Conservation (phyloP, 2,113 vertebrate species). For the Pandion haliaetus region DNA sequence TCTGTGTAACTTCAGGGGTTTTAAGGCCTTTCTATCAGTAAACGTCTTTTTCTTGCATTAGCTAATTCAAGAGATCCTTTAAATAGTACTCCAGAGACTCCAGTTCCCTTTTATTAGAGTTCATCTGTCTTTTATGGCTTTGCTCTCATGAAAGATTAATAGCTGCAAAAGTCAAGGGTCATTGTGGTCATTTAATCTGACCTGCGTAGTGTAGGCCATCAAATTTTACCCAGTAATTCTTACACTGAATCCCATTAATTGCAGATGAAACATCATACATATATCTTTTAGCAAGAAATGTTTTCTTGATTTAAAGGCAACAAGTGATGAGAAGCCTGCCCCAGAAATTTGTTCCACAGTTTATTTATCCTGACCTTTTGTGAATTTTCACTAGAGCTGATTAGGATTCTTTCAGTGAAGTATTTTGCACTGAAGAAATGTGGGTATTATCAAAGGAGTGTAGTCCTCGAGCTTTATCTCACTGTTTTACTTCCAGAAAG, state of each 20-base stretch:
- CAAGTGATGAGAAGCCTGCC: neutral
- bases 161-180: slow-evolving; percentile 7
- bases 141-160: slow-evolving; percentile 19
- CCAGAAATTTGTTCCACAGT: neutral
- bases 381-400: neutral
- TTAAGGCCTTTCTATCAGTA: neutral
- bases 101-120: slow-evolving; percentile 2
- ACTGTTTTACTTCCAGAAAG: neutral
- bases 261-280: neutral
- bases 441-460: neutral
- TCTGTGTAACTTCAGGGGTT: neutral
- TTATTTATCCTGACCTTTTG: neutral
- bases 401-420: neutral
- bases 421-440: neutral
- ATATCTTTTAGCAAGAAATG: neutral
- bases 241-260: neutral
- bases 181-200: slow-evolving; percentile 8
- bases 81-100: slow-evolving; percentile 35
- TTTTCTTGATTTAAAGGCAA: slow-evolving; percentile 2
- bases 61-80: slow-evolving; percentile 30
- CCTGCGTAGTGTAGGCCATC: neutral
- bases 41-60: neutral
- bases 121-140: slow-evolving; percentile 42
- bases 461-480: neutral
- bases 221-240: slow-evolving; percentile 21